Evolutionary conservation across 2,113 vertebrate genomes (phyloP), one percentile per base, ranked within the genome.

Genomic region (Pseudorhombus dupliciocellatus): DNA sequence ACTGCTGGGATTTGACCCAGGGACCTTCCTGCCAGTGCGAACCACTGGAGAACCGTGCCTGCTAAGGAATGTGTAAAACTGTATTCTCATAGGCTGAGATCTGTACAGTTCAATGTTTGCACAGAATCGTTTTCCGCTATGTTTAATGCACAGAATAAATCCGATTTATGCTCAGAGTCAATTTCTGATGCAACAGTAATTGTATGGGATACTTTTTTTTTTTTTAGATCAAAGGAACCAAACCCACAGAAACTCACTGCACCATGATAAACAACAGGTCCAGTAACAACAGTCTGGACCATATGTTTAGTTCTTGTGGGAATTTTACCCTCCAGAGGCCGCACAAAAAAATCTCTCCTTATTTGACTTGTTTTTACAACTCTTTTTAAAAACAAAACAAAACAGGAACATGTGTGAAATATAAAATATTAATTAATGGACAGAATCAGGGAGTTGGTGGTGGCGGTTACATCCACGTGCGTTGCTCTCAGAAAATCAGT

Each of bases 401-500:
- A 31, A 68, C 53, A 15, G 14, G 18, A 9, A 10, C 20, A 44
- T 59, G 28, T 80, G 66, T 64, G 24, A 55, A 62, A 66, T 30
- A 28, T 18, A 12, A 42, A 70, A 18, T 7, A 18, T 44, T 18
- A 46, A 6, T 24, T 16, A 63, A 40, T 53, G 46, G 77, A 57
- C 37, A 71, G 68, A 66, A 63, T 22, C n/a, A 52, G 63, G n/a
- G 51, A 77, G 73, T 7, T 3, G 1, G 44, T 24, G 37, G 48
- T 10, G 34, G 15, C 21, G 76, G 52, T 73, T 37, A 63, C 31
- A 60, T 34, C 57, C 57, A 22, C 30, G 25, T 64, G 7, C 5
- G 21, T 28, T 11, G 55, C 31, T 69, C 24, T 70, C 15, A 25
- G 75, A 54, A 73, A 22, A 18, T 70, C 14, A 52, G 26, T 56